Evolutionary conservation across 2,113 vertebrate species (phyloP).

Genomic region (Cervus canadensis): DNA sequence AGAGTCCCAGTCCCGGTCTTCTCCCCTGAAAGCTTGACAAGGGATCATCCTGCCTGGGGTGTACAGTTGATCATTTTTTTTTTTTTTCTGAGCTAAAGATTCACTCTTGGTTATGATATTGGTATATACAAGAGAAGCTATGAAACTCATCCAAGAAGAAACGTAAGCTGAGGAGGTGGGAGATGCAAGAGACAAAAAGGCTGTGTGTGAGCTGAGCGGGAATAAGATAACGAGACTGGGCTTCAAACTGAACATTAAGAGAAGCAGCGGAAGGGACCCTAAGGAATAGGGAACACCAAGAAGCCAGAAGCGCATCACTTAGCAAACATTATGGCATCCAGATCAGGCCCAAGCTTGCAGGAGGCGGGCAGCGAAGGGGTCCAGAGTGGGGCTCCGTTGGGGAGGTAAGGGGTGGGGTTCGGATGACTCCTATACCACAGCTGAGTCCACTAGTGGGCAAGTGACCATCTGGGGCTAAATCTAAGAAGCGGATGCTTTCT

Average conservation of each 20-base stretch:
- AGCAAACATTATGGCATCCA: neutral
- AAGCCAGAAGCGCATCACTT: neutral
- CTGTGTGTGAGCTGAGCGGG: neutral
- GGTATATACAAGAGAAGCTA: neutral
- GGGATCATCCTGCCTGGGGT: neutral
- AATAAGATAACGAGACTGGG: neutral
- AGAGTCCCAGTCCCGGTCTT: neutral
- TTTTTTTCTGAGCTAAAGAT: neutral
- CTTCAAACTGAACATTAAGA: neutral
- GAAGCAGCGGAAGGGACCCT: neutral
- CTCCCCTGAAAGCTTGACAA: neutral
- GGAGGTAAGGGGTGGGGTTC: neutral
- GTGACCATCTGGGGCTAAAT: neutral
- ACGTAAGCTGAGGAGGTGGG: neutral
- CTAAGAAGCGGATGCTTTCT: neutral
- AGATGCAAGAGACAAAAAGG: neutral
- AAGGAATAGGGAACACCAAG: neutral
- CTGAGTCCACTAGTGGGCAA: neutral
- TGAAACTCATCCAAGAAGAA: neutral
- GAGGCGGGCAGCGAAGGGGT: neutral
- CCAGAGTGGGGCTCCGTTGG: neutral
- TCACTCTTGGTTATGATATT: neutral
- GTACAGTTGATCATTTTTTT: neutral
- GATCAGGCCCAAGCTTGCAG: neutral
- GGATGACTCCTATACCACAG: too few relatives aligned